Evolutionary conservation across 53 echinoderm and acorn worm species (phyloP).

Genomic region (Glandiceps talaboti): DNA sequence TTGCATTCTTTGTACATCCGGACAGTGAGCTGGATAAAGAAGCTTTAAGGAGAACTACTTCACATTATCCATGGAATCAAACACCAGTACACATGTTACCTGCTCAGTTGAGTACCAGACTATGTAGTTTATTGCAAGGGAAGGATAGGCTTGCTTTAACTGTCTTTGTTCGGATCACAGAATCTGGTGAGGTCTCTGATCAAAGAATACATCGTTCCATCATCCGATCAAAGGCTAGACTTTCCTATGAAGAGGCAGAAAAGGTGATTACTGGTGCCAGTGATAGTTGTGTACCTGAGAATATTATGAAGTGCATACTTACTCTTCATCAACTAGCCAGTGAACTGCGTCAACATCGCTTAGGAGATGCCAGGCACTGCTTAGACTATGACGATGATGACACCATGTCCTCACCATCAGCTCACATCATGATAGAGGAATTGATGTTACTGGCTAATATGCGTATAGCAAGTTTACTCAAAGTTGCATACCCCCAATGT

Average conservation of each 20-base stretch:
- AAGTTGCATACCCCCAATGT: conserved; percentile 24
- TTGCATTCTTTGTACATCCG: conserved; percentile 54
- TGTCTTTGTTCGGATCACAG: conserved; percentile 45
- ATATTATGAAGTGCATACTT: not conserved
- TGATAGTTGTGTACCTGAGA: not conserved
- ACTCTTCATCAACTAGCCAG: conserved; percentile 23
- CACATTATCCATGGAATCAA: conserved; percentile 43
- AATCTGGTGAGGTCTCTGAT: conserved; percentile 20
- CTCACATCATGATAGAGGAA: conserved; percentile 60
- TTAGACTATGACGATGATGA: conserved; percentile 30
- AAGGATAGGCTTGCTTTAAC: conserved; percentile 59
- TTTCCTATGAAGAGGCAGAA: conserved; percentile 65
- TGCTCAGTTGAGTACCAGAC: conserved; percentile 32
- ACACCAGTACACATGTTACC: conserved; percentile 69
- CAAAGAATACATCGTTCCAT: not conserved
- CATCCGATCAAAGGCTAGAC: conserved; percentile 26
- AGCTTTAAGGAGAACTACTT: conserved; percentile 51
- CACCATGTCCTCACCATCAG: conserved; percentile 44
- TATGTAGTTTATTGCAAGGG: conserved; percentile 55
- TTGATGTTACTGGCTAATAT: conserved; percentile 57
- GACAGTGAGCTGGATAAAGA: conserved; percentile 50
- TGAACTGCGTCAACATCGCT: conserved; percentile 27
- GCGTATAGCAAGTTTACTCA: conserved; percentile 35
- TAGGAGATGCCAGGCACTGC: conserved; percentile 40
- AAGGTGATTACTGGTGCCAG: not conserved